These are phyloP conservation scores for Echinops telfairi DNA, from an alignment of 2,113 vertebrate species.

Conservation along the genomic window DNA sequence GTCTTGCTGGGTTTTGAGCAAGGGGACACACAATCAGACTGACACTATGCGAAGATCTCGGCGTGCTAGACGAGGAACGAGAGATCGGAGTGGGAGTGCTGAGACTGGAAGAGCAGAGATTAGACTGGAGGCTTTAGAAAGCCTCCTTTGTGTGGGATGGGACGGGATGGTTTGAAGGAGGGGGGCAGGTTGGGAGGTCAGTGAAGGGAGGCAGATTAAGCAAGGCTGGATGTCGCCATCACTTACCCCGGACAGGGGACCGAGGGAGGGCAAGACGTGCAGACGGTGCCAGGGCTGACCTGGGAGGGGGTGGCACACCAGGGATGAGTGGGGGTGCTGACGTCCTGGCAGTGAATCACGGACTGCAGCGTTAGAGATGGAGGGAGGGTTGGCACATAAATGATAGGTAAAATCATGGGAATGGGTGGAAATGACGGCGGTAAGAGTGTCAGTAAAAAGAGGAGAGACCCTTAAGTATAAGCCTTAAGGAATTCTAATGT, in stretches of 20 bases:
- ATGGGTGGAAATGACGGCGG: background rate
- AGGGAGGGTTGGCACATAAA: background rate
- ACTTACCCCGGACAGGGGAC: background rate
- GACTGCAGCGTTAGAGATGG: background rate
- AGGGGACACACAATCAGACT: background rate
- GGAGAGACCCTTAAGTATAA: background rate
- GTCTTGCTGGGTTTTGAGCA: background rate
- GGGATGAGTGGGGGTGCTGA: background rate
- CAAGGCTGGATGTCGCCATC: background rate
- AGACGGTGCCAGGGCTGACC: background rate
- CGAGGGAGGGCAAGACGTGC: background rate
- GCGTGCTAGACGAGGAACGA: background rate
- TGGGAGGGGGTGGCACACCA: background rate
- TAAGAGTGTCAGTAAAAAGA: background rate
- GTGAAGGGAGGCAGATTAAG: background rate
- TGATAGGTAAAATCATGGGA: background rate
- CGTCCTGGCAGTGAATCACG: background rate
- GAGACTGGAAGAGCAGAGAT: background rate
- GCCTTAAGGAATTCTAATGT: conserved; percentile 20
- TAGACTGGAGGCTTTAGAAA: background rate
- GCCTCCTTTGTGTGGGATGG: background rate
- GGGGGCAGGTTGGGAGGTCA: background rate
- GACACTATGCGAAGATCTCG: background rate
- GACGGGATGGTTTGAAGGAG: background rate
- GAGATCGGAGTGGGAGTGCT: background rate